Conservation (phyloP, 2,113 vertebrate genomes). For the Cynopterus brachyotis region DNA sequence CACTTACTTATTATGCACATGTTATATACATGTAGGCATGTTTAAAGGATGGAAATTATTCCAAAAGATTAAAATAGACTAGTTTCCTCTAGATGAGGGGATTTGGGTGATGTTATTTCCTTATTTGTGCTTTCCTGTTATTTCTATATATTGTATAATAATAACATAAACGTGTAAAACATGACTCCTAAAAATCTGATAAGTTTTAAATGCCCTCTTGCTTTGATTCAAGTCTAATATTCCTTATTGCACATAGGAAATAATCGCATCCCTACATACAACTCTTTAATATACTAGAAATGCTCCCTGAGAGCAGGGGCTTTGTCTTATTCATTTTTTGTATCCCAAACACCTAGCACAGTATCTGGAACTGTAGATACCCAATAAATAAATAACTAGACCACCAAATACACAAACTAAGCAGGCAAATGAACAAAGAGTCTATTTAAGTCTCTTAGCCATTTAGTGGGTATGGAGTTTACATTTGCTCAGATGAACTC, state of each 20-base stretch:
- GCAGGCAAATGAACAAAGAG: neutral
- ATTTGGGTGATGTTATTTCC: neutral
- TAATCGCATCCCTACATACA: neutral
- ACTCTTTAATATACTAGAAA: slow-evolving; percentile 39
- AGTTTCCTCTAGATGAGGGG: neutral
- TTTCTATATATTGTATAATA: neutral
- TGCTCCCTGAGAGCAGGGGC: neutral
- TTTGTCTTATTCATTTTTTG: slow-evolving; percentile 18
- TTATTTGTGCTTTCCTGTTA: slow-evolving; percentile 38
- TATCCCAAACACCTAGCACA: neutral
- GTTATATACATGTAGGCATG: neutral
- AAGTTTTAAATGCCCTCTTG: slow-evolving; percentile 29
- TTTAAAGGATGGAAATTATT: slow-evolving; percentile 5
- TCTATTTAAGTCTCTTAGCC: neutral
- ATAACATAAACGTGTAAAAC: slow-evolving; percentile 6
- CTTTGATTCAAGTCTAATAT: slow-evolving; percentile 40
- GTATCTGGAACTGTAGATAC: neutral
- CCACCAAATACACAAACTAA: neutral
- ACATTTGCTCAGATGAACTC: neutral
- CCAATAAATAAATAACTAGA: slow-evolving; percentile 35
- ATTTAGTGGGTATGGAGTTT: neutral
- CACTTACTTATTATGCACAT: neutral
- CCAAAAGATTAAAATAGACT: slow-evolving; percentile 9
- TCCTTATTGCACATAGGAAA: slow-evolving; percentile 6
- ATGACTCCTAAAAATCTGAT: neutral